Base-by-base conservation (phyloP, 2,113 vertebrate genomes). In the Meles meles region DNA sequence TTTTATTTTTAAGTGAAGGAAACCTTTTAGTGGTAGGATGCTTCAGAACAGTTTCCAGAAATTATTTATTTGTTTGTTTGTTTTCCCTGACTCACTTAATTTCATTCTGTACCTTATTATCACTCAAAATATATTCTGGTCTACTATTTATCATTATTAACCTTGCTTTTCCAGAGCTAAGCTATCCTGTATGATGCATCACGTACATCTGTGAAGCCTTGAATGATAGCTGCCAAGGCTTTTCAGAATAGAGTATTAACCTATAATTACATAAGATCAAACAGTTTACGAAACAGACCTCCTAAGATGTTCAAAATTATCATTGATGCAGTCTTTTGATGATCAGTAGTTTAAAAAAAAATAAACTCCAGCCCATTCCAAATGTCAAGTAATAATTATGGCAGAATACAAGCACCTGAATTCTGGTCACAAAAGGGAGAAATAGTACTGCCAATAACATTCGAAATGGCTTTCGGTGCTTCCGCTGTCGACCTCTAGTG, bases 341-440 rank as follows among this genome's bases (percentile, higher is more conserved):
- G 94, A 97, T 97, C 61, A 92, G 52, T 49, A 76, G 34, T 84
- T 84, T 98, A 96, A 67, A 95, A 97, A 97, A 97, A 93, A 95
- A 88, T 9, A 87, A 95, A 77, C 31, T 37, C 31, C 52, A 87
- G 74, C 74, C 83, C 89, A 72, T 98, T 97, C 44, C 2, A 74
- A 98, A 97, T 77, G 98, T 98, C 96, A 98, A 96, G 94, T 93
- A 71, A 87, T 98, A 98, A 98, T 98, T 98, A 81, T 12, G 81
- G 82, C 57, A 95, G 76, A 96, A 98, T 72, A 93, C 49, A 90
- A 97, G 90, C 87, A 96, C 96, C 97, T 97, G 97, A 94, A 97
- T 98, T 97, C 93, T 52, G 91, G 92, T 93, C 74, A 97, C 96
- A 98, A 97, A 97, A 97, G 52, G 90, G 47, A 98, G 94, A 97